Base-by-base conservation (phyloP, 2,888 invertebrate species). In the Cephus pygmeus region DNA sequence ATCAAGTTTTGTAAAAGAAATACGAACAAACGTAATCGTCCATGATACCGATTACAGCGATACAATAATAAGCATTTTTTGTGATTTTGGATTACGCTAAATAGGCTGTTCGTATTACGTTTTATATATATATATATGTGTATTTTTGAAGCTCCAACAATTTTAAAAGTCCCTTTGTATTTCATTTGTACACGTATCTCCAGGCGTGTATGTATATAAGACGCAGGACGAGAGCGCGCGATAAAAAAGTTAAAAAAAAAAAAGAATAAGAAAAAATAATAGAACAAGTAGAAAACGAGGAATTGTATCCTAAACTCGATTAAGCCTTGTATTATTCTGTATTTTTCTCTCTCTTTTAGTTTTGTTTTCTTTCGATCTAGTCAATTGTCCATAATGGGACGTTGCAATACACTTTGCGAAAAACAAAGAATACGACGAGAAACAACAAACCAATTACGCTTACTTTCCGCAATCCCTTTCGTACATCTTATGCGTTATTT, bases 361-460 rank as follows among this genome's bases (percentile, higher is more conserved):
- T 40, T 40, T 40, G 40, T 40, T 40, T 40, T 40, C 40, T 40
- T 86, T 85, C 85, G 83, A 88, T 90, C 90, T 90, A 90, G 90
- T 90, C 90, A 87, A 90, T 86, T 85, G 85, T 87, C 85, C 85
- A 82, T 84, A 85, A 82, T 84, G 85, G 87, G 86, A 87, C 83
- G 83, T 85, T 88, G 85, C 85, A 89, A 88, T 89, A 88, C 84
- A 88, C 79, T 84, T 83, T 84, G 81, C 79, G 81, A 84, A 84
- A 81, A 81, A 77, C 77, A 77, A 56, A 40, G 15, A 31, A 69
- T 40, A 40, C 40, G 40, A 40, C 40, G 15, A 71, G 15, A 71
- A 71, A 71, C 30, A n/a, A 71, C 12, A 71, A 71, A 71, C 12
- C 71, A 71, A 40, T 40, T 40, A 40, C 40, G 40, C 40, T 40